Evolutionary conservation across 2,888 invertebrate genomes (phyloP).

Genomic region (Drosophila cognata): DNA sequence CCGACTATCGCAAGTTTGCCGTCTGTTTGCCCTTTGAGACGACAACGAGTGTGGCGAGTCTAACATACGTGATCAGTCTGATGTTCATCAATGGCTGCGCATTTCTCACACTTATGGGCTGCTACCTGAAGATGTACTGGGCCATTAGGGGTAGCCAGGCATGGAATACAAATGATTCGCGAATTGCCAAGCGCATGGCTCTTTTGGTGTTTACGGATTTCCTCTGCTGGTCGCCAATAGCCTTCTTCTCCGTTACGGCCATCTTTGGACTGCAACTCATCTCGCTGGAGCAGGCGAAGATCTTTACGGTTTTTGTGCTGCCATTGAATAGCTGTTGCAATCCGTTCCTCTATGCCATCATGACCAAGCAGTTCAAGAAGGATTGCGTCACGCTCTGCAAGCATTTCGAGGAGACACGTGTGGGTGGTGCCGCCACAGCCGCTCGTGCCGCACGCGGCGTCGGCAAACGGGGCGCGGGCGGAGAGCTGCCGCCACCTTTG

Average conservation of each 20-base stretch:
- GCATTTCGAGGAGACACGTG: constrained; percentile 96
- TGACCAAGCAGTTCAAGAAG: constrained; percentile 98
- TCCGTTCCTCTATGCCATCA: constrained; percentile 98
- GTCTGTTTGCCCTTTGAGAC: constrained; percentile 98
- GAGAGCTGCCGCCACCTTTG: constrained; percentile 88
- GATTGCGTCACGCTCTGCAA: constrained; percentile 98
- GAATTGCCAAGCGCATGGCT: constrained; percentile 98
- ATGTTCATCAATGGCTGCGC: constrained; percentile 97
- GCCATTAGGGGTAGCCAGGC: constrained; percentile 98
- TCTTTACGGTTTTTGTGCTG: constrained; percentile 97
- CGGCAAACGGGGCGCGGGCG: constrained; percentile 85
- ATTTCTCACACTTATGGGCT: constrained; percentile 97
- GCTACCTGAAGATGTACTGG: constrained; percentile 98
- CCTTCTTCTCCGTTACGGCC: constrained; percentile 97
- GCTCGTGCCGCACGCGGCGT: constrained; percentile 41
- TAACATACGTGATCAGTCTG: constrained; percentile 95
- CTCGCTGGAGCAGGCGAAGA: constrained; percentile 97
- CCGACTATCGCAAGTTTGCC: constrained; percentile 98
- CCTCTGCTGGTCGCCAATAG: constrained; percentile 98
- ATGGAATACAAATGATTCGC: constrained; percentile 98
- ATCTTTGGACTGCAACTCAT: constrained; percentile 96
- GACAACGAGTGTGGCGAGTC: constrained; percentile 90
- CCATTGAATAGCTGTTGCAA: constrained; percentile 99
- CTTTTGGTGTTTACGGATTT: constrained; percentile 98
- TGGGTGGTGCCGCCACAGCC: constrained; percentile 83